phyloP scores from a whole-genome alignment of 2,113 vertebrate species.

The Dunckerocampus dactyliophorus region DNA sequence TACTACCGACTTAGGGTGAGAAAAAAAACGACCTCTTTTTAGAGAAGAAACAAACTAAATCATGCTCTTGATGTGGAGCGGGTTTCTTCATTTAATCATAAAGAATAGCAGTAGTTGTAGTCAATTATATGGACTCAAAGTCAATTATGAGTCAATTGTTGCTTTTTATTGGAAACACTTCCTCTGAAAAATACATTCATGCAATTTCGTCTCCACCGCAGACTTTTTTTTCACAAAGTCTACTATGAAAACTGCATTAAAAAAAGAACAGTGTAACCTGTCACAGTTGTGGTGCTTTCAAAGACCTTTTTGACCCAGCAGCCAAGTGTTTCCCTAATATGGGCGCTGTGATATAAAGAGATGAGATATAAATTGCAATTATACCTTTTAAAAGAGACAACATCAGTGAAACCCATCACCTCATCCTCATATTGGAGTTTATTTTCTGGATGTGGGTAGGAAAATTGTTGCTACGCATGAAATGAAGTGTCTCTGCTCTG shows the following conservation, averaged over 20 bases:
- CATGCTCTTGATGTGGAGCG: neutral
- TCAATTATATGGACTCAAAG: too few species aligned
- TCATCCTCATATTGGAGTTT: neutral
- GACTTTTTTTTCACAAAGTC: neutral
- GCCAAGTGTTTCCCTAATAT: too few species aligned
- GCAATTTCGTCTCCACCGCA: neutral
- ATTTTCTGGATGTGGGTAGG: neutral
- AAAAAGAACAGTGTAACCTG: neutral
- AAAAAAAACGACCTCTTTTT: too few species aligned
- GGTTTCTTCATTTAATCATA: neutral
- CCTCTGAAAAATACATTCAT: neutral
- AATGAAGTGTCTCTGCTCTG: slow-evolving; percentile 19
- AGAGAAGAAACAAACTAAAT: neutral
- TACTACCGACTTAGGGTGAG: too few species aligned
- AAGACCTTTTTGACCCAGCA: neutral
- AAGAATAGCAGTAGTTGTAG: neutral
- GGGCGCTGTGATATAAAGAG: too few species aligned
- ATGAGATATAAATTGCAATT: too few species aligned
- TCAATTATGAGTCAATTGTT: too few species aligned
- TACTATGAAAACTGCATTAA: neutral
- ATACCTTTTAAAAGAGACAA: neutral
- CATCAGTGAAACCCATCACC: neutral
- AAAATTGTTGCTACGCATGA: slow-evolving; percentile 14
- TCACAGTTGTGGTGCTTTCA: neutral
- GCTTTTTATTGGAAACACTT: too few species aligned